phyloP scores from a whole-genome alignment of 2,888 invertebrate species.

The Agriopis marginaria region DNA sequence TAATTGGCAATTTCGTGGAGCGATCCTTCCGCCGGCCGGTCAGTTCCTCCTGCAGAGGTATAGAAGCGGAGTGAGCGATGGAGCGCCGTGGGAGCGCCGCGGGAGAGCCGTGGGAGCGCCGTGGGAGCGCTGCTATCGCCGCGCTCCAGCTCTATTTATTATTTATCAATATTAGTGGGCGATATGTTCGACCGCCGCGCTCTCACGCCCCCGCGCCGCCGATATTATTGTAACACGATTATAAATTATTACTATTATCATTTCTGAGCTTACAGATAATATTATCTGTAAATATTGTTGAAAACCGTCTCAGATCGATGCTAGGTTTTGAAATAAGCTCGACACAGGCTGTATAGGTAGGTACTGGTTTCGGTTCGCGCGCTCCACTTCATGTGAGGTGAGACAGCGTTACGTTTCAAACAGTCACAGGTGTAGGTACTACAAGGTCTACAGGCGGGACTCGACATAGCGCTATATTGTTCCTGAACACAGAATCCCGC shows the following conservation, averaged over 20 bases:
- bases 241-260: neutral
- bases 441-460: too few relatives aligned
- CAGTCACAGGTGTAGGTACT: too few relatives aligned
- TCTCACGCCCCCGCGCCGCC: constrained; percentile 5
- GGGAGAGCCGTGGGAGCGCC: neutral
- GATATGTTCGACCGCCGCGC: neutral
- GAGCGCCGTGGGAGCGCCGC: neutral
- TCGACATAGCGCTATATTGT: neutral
- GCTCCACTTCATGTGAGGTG: too few relatives aligned
- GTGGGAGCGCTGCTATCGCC: constrained; percentile 3
- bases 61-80: neutral
- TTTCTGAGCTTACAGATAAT: too few relatives aligned
- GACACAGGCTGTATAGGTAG: too few relatives aligned
- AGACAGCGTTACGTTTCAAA: too few relatives aligned
- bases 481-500: too few relatives aligned
- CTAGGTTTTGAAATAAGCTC: too few relatives aligned
- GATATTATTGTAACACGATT: constrained; percentile 2
- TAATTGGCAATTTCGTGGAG: constrained; percentile 19
- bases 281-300: too few relatives aligned
- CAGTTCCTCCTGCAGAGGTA: constrained; percentile 10
- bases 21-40: constrained; percentile 14
- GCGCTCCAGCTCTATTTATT: constrained; percentile 11
- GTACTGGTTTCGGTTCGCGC: too few relatives aligned
- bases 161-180: constrained; percentile 20
- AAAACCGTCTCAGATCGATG: too few relatives aligned